phyloP scores from a whole-genome alignment of 2,113 vertebrate genomes.

The Lophius piscatorius region DNA sequence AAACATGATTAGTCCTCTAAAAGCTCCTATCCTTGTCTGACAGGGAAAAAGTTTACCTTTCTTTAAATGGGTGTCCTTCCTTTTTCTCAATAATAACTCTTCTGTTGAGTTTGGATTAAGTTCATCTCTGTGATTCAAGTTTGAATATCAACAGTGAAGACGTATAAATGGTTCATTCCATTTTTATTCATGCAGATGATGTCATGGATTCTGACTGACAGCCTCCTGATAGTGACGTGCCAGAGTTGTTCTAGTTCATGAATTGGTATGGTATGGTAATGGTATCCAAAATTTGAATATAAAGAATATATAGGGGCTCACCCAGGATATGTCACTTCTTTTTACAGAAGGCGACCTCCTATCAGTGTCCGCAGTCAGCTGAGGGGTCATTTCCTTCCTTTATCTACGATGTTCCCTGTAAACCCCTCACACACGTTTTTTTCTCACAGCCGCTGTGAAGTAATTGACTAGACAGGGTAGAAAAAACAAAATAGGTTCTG shows the following conservation, averaged over 20 bases:
- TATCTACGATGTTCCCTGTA: neutral
- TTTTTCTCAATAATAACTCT: no score
- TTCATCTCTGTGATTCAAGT: neutral
- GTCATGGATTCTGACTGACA: conserved; percentile 6
- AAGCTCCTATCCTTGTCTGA: no score
- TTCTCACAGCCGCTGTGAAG: conserved; percentile 39
- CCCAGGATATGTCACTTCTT: neutral
- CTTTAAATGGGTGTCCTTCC: no score
- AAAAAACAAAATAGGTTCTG: no score
- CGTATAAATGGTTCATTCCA: neutral
- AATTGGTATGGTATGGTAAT: no score
- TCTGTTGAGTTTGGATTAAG: no score
- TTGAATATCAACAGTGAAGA: neutral
- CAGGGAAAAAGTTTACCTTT: no score
- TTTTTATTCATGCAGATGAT: neutral
- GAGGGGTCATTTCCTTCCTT: conserved; percentile 14
- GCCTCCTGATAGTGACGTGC: neutral
- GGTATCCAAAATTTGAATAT: neutral
- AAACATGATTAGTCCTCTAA: no score
- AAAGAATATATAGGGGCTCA: neutral
- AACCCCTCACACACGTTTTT: conserved; percentile 10
- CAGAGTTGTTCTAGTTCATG: neutral
- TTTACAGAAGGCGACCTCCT: neutral
- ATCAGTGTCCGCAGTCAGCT: conserved; percentile 6
- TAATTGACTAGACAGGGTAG: conserved; percentile 41